Base-by-base conservation (phyloP, 2,797 vertebrate genomes). In the Rhinoraja longicauda region DNA sequence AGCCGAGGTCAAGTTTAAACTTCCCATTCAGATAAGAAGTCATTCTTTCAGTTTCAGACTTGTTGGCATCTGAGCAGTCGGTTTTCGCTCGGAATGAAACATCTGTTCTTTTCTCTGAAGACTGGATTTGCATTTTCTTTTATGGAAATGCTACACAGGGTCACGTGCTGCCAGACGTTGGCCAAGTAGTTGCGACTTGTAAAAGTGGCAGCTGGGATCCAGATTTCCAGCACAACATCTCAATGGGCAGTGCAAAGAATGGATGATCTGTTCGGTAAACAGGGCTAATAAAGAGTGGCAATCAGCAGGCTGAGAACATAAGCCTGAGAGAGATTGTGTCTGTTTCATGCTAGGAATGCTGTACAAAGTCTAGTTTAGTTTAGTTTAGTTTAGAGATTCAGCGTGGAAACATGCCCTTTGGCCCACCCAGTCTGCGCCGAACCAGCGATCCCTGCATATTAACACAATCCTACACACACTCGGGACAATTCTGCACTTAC, bases 191-290 rank as follows among this genome's bases (percentile, higher is more conserved):
- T 94, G 94, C 94, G 95, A 94, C 94, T 94, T 95, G 95, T 94
- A 94, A 95, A 78, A 95, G 95, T 95, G 94, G 94, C 96, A 96
- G 96, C 96, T 96, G 96, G 94, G 95, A 95, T 94, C 94, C 95
- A 92, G 94, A 94, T 94, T 94, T 95, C 95, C 95, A 94, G 95
- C 96, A 94, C 94, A 96, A 95, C 94, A 95, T 94, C 95, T 94
- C 93, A 77, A 95, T 94, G 94, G 93, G 90, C 39, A 75, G 36
- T 57, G 94, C 95, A 94, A 94, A 96, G 95, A 96, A 96, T 94
- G 94, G 95, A 94, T 96, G 96, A 97, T 95, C 96, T 94, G 94
- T 96, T 95, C 93, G 94, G 96, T 95, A 97, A 96, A 97, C 96
- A 96, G 93, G 93, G 94, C 93, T 93, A 95, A 95, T 94, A 94